phyloP scores from a whole-genome alignment of 1,140 invertebrate species.

The Drosophila punjabiensis region DNA sequence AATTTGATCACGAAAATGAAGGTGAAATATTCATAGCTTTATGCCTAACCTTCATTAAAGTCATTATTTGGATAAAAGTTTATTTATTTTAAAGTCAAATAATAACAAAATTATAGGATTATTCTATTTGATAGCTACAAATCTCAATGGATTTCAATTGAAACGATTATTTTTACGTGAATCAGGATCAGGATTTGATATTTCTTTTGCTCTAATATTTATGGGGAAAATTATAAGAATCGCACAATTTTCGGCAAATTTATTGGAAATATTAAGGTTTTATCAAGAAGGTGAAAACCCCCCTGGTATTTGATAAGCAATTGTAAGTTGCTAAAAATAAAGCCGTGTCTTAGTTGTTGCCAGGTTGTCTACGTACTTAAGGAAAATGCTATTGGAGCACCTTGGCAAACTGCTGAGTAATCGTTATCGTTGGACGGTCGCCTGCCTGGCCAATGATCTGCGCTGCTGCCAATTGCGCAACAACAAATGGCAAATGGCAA shows the following conservation, averaged over 20 bases:
- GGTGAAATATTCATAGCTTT: slow-evolving; percentile 2
- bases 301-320: background rate
- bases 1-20: background rate
- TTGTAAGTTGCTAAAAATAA: slow-evolving; percentile 18
- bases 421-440: slow-evolving; percentile 17
- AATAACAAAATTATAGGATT: background rate
- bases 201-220: background rate
- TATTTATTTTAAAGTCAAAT: background rate
- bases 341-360: slow-evolving; percentile 28
- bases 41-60: slow-evolving; percentile 1
- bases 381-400: slow-evolving; percentile 32
- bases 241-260: too few relatives aligned
- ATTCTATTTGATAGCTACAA: background rate
- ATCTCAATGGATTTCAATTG: background rate
- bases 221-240: too few relatives aligned
- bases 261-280: background rate
- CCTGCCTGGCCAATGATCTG: slow-evolving; percentile 66
- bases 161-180: background rate
- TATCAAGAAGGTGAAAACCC: background rate
- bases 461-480: slow-evolving; percentile 64
- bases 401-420: slow-evolving; percentile 48
- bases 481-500: slow-evolving; percentile 46
- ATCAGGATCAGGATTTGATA: background rate
- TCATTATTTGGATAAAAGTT: background rate
- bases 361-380: slow-evolving; percentile 44